Evolutionary conservation across 53 echinoderm and acorn worm species (phyloP), one percentile per base, ranked within the genome.

Genomic region (Echinarachnius parma): DNA sequence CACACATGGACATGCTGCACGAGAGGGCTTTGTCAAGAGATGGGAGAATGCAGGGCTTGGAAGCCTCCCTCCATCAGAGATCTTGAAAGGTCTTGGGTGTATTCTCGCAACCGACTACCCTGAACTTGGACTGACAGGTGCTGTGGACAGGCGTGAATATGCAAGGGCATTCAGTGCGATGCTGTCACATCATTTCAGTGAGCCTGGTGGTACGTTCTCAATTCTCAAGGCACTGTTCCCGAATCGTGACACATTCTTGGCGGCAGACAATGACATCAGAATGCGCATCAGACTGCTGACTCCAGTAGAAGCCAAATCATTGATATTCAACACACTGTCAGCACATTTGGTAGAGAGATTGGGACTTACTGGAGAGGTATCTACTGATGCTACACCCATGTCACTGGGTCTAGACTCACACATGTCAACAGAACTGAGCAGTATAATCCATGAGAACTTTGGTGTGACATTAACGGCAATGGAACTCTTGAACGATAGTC

Each of bases 381-480:
- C 80, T 42, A 48, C 78, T 28, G 85, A 98, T 65, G 68, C 91
- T 16, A 82, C 98, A 8, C 87, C 85, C 36, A 64, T 92, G 49
- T 82, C 88, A 4, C 65, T 98, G 46, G 98, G 98, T 48, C 47
- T 92, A 16, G 90, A 98, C 62, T 98, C 98, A 7, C 98, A 88
- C 55, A 98, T 91, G 91, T 88, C 98, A 3, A 81, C 98, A 14
- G 98, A 96, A 46, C 66, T 96, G 9, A 96, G 98, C 56, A 62
- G 69, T 21, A 61, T 91, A 21, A 91, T 96, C 25, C 84, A 96
- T 32, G 91, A 96, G 52, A 87, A 80, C 54, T 96, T 96, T 60
- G 75, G 70, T 9, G 98, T 88, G 1, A 78, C 87, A 3, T 32
- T 98, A 27, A 82, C 88, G 15, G 85, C 98, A 21, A 87, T 98